phyloP scores from a whole-genome alignment of 2,797 vertebrate genomes.

The Picus viridis region DNA sequence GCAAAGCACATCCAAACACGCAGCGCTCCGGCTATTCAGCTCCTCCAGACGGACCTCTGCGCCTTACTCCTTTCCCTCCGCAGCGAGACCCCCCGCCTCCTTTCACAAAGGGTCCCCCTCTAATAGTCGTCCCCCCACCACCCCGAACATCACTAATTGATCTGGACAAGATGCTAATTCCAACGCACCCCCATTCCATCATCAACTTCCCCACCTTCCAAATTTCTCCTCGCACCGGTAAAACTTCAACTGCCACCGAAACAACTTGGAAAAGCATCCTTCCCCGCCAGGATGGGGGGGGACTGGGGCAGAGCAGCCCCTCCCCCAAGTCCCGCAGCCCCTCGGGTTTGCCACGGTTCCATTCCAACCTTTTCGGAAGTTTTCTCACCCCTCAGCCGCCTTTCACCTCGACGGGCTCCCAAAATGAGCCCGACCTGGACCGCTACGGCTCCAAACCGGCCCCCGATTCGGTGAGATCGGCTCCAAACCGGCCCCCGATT shows the following conservation, averaged over 20 bases:
- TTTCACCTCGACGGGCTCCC: not conserved
- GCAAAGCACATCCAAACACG: constrained; percentile 81
- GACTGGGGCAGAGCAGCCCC: not conserved
- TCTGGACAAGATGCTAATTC: constrained; percentile 63
- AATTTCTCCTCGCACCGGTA: not conserved
- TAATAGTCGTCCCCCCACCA: constrained; percentile 28
- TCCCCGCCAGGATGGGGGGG: not conserved
- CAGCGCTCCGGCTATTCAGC: constrained; percentile 78
- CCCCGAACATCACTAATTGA: constrained; percentile 68
- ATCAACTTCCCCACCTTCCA: not conserved
- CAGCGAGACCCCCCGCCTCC: not conserved
- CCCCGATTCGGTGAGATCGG: not conserved
- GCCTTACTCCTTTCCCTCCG: constrained; percentile 42
- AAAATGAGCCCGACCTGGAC: not conserved
- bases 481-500: not conserved
- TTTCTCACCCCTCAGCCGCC: not conserved
- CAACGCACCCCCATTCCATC: not conserved
- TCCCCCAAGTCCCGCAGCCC: not conserved
- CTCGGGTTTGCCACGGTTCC: not conserved
- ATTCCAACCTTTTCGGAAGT: not conserved
- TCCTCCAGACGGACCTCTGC: constrained; percentile 80
- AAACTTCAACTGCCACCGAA: not conserved
- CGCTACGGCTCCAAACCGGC: not conserved
- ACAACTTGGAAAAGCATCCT: not conserved
- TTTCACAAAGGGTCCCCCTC: constrained; percentile 57